These are phyloP conservation scores for Pteromalus puparum DNA, from an alignment of 1,140 invertebrate genomes.

Conservation along the genomic window DNA sequence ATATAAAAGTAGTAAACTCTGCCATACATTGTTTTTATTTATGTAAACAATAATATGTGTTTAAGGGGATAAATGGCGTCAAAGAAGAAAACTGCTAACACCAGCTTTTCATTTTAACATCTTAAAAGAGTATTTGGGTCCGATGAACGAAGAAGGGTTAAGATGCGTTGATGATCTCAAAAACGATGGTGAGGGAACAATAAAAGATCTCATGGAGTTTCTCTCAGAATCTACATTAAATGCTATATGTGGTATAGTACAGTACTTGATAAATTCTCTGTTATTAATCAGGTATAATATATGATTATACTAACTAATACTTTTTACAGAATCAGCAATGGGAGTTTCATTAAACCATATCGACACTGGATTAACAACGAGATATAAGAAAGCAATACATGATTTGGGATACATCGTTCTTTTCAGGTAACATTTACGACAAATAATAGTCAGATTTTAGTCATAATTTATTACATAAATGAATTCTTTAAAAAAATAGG, in stretches of 20 bases:
- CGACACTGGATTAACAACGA: slow-evolving; percentile 41
- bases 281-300: no score
- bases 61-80: slow-evolving; percentile 86
- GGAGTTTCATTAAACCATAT: slow-evolving; percentile 82
- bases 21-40: background rate
- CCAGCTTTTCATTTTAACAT: slow-evolving; percentile 95
- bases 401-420: slow-evolving; percentile 47
- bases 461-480: no score
- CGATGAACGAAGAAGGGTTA: slow-evolving; percentile 61
- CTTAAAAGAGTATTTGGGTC: slow-evolving; percentile 83
- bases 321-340: slow-evolving; percentile 85
- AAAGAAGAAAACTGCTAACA: slow-evolving; percentile 87
- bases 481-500: no score
- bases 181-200: slow-evolving; percentile 61
- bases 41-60: slow-evolving; percentile 4
- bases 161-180: slow-evolving; percentile 55
- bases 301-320: slow-evolving; percentile 52
- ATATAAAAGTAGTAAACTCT: no score
- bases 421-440: slow-evolving; percentile 47
- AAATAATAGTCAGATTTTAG: no score
- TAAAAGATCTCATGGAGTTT: slow-evolving; percentile 79
- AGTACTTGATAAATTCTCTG: no score
- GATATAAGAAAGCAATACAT: slow-evolving; percentile 46
- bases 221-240: slow-evolving; percentile 86
- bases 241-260: slow-evolving; percentile 83